A percentile compares a stretch with the other conserved stretches of the same genome.
phyloP scores from a whole-genome alignment of 2,888 invertebrate species.

The Cyaniris semiargus region DNA sequence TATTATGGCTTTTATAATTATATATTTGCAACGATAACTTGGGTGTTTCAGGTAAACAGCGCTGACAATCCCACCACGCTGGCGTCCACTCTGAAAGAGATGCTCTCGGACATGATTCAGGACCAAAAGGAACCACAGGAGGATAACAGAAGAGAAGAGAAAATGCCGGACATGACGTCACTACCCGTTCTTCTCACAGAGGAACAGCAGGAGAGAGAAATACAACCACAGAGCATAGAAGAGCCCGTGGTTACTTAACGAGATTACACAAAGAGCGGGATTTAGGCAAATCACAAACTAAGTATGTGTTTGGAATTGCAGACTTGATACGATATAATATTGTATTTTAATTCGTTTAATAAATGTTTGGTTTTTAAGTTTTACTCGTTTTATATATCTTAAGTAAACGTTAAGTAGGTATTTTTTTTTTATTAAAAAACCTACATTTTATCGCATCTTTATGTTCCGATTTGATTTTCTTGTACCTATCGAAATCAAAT shows the following conservation, averaged over 20 bases:
- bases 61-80: slow-evolving; percentile 66
- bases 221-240: not conserved
- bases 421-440: no score
- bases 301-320: not conserved
- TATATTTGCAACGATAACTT: no score
- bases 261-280: not conserved
- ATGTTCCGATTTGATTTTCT: no score
- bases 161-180: slow-evolving; percentile 36
- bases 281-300: not conserved
- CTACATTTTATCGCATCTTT: no score
- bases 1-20: no score
- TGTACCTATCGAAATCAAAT: no score
- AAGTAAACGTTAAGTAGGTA: no score
- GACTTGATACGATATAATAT: not conserved
- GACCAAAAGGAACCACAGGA: slow-evolving; percentile 46
- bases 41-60: slow-evolving; percentile 60
- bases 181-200: slow-evolving; percentile 39
- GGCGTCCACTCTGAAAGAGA: slow-evolving; percentile 66
- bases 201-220: slow-evolving; percentile 25
- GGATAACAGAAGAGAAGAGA: not conserved
- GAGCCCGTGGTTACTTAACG: not conserved
- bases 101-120: slow-evolving; percentile 67
- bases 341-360: not conserved
- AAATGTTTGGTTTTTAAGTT: not conserved
- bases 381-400: not conserved